phyloP scores from a whole-genome alignment of 1,140 invertebrate species.

The Batillaria attramentaria region DNA sequence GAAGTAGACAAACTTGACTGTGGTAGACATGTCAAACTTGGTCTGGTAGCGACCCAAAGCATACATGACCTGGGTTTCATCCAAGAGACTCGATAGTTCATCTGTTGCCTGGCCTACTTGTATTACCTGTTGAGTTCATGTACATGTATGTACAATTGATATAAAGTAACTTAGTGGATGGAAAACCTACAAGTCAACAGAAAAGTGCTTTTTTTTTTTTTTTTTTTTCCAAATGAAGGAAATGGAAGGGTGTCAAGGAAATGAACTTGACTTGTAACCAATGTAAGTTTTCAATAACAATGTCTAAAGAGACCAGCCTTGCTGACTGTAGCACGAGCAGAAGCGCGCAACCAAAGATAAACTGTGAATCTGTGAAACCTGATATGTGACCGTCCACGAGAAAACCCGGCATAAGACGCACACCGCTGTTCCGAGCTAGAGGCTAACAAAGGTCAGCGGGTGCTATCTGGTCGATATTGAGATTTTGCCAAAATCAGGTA shows the following conservation, averaged over 20 bases:
- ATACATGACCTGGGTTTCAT: slow-evolving; percentile 59
- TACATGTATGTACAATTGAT: not conserved
- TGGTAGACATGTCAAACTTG: slow-evolving; percentile 60
- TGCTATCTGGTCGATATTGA: too few species aligned
- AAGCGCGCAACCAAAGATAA: not conserved
- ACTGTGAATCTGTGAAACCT: too few species aligned
- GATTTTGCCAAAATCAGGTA: too few species aligned
- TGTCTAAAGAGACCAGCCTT: not conserved
- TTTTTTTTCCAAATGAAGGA: not conserved
- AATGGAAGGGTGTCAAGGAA: not conserved
- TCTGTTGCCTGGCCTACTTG: slow-evolving; percentile 43
- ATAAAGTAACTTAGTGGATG: not conserved
- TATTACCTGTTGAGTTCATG: slow-evolving; percentile 29
- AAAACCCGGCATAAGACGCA: too few species aligned
- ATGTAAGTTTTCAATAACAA: not conserved
- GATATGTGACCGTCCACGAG: too few species aligned
- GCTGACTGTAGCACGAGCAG: not conserved
- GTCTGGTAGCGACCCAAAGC: slow-evolving; percentile 56
- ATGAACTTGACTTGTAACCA: not conserved
- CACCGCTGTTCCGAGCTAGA: too few species aligned
- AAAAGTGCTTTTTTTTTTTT: too few species aligned
- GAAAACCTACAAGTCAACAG: not conserved
- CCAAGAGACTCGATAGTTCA: slow-evolving; percentile 46
- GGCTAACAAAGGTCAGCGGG: too few species aligned
- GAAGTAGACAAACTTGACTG: slow-evolving; percentile 66